Percentiles rank a stretch among this genome's conserved stretches.
Evolutionary conservation across 1,140 invertebrate genomes (phyloP).

Genomic region (Drosophila ogumai): DNA sequence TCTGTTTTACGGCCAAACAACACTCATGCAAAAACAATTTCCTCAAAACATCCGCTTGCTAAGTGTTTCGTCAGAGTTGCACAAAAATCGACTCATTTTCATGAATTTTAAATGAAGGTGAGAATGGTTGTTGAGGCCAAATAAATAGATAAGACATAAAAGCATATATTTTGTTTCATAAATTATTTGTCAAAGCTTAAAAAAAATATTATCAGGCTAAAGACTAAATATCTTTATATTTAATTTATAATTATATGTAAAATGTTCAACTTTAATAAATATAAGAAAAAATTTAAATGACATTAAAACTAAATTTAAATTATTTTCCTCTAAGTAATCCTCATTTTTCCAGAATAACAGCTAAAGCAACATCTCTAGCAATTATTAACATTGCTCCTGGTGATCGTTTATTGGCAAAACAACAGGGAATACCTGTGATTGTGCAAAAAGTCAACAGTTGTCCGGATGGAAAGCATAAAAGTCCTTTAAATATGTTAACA

Average conservation of each 20-base stretch:
- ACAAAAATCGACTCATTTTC: conserved; percentile 3
- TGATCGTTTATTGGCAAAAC: conserved; percentile 7
- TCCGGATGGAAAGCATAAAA: conserved; percentile 6
- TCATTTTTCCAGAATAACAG: background rate
- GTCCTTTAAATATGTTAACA: conserved; percentile 42
- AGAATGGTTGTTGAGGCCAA: no score
- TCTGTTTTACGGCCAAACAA: conserved; percentile 25
- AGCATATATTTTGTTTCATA: background rate
- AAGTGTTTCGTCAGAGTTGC: conserved; percentile 14
- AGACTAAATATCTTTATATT: no score
- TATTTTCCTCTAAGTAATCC: no score
- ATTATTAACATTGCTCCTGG: background rate
- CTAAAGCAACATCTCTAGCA: background rate
- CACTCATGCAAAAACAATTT: conserved; percentile 31
- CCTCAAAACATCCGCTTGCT: conserved; percentile 10
- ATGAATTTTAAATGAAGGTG: background rate
- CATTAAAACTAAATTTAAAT: background rate
- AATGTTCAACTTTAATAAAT: background rate
- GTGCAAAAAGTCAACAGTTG: conserved; percentile 28
- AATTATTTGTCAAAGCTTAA: background rate
- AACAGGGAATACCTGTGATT: conserved; percentile 1
- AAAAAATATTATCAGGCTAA: background rate
- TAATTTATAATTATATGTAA: background rate
- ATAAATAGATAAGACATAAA: background rate
- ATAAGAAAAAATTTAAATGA: rapidly evolving